A percentile compares a stretch with the other conserved stretches of the same genome.
Conservation (phyloP, 2,113 vertebrate genomes). For the Silurus glanis region DNA sequence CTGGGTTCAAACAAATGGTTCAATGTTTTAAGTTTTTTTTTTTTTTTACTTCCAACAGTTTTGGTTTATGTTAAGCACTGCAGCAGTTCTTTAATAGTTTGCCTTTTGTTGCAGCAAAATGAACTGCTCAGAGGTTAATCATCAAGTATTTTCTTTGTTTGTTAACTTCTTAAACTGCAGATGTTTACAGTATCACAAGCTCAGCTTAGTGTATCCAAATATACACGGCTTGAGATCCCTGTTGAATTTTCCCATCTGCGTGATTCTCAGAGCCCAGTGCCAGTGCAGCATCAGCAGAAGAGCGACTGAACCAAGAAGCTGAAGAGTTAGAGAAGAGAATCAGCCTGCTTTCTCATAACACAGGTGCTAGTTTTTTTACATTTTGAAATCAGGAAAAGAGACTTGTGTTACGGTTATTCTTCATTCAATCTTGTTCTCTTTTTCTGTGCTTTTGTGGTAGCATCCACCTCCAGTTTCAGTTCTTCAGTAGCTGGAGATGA, state of each 20-base stretch:
- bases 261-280: constrained; percentile 72
- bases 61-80: not conserved
- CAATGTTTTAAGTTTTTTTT: too few species aligned
- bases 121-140: not conserved
- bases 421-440: constrained; percentile 1
- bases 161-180: not conserved
- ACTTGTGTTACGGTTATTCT: not conserved
- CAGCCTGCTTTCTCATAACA: constrained; percentile 85
- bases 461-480: constrained; percentile 61
- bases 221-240: not conserved
- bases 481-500: constrained; percentile 74
- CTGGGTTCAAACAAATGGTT: too few species aligned
- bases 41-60: not conserved
- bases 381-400: not conserved
- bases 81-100: not conserved
- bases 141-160: not conserved
- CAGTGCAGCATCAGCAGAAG: constrained; percentile 74
- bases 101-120: not conserved
- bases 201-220: not conserved
- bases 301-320: constrained; percentile 83
- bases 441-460: constrained; percentile 44
- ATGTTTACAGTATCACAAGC: not conserved
- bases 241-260: constrained; percentile 1
- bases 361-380: constrained; percentile 72
- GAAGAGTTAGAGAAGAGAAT: constrained; percentile 90